Conservation (phyloP, 2,888 invertebrate genomes). For the Macaria liturata region DNA sequence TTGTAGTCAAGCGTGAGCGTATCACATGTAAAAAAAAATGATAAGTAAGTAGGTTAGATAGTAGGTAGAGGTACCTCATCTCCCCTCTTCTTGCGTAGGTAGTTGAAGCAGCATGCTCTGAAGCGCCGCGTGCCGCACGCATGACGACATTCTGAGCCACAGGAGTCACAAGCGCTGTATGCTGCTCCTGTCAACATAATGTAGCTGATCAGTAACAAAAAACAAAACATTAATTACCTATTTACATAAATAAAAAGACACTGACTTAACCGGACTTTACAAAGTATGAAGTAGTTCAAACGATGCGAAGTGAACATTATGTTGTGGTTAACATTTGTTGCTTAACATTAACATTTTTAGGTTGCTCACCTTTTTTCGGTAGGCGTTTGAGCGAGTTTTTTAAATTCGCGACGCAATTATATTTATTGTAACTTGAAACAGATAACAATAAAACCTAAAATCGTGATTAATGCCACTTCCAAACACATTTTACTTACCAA, state of each 20-base stretch:
- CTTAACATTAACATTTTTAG: too few species aligned
- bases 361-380: neutral
- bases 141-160: slow-evolving; percentile 83
- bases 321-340: neutral
- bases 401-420: neutral
- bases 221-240: too few species aligned
- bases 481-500: slow-evolving; percentile 11
- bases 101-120: slow-evolving; percentile 86
- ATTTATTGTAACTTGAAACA: too few species aligned
- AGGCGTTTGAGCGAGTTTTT: too few species aligned
- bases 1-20: too few species aligned
- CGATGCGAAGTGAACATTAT: neutral
- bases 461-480: neutral
- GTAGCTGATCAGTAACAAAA: neutral
- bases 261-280: too few species aligned
- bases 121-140: slow-evolving; percentile 85
- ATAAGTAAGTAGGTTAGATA: neutral
- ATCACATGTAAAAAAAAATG: too few species aligned
- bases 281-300: neutral
- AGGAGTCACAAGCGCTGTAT: slow-evolving; percentile 55
- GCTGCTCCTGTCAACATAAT: neutral
- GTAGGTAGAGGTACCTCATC: neutral
- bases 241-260: too few species aligned
- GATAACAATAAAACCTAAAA: too few species aligned
- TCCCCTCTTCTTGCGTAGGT: slow-evolving; percentile 65